Evolutionary conservation across 1,140 invertebrate genomes (phyloP), one percentile per base, ranked within the genome.

Genomic region (Bombus picipes): DNA sequence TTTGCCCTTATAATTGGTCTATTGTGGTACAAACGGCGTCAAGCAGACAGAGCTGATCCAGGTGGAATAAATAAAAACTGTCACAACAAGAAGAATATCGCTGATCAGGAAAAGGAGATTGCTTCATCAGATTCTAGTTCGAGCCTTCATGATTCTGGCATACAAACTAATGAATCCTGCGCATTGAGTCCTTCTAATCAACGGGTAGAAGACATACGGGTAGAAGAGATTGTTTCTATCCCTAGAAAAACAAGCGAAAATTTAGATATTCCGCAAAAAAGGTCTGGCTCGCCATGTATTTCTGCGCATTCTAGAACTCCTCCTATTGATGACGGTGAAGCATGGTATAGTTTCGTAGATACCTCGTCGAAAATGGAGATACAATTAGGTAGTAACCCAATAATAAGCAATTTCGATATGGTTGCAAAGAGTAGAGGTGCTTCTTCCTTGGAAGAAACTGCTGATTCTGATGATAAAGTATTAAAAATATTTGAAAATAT

Each of bases 11-110:
- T 95, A 76, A 86, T 95, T 83, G 94, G 94, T n/a, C 85, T 95
- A 81, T 92, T 95, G 68, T 96, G 95, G 95, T 96, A 95, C 94
- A 95, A 93, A 90, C 93, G 95, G 83, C 94, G 93, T 87, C 91
- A 94, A 76, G 92, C 92, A 79, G 93, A 95, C 87, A 92, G 92
- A 94, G 93, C 91, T 95, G 95, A 96, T 93, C 94, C 95, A 80
- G 95, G 95, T 84, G 95, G 95, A 92, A 90, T 85, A 8, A 59
- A 32, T 37, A 85, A 85, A 75, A 32, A 28, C 22, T 87, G 89
- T 70, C 1, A 28, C 15, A 84, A 47, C 34, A 37, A 85, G 25
- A 66, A 74, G 22, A 53, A 25, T 9, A 28, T 28, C 5, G 13
- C 22, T 5, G 41, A 70, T 59, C 15, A 71, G 8, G 5, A 32